Evolutionary conservation across 2,888 invertebrate genomes (phyloP), one percentile per base, ranked within the genome.

Genomic region (Cylloceria caligata): DNA sequence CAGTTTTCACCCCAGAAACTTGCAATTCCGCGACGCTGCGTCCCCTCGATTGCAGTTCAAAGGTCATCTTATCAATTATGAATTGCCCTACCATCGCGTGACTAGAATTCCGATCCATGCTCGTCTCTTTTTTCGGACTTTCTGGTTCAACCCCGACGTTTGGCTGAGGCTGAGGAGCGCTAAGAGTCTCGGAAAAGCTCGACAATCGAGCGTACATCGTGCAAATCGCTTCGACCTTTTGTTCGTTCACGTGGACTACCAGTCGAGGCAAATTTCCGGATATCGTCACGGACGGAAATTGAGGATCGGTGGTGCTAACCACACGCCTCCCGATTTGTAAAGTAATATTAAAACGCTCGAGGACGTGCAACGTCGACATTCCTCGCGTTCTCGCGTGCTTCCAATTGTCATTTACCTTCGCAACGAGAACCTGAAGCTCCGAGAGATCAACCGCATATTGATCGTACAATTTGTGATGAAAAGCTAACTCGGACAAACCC

Each of bases 1-100:
- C 95, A 42, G 96, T 95, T 88, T 95, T 95, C 49, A 98, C 98
- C 30, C 98, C 98, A 78, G 97, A 96, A 36, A 99, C 97, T 93
- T 98, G 98, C 77, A 99, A 94, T 92, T 99, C 99, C 0, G 98
- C 98, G 72, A 99, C 96, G 92, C 98, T 97, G 85, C 98, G 95
- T 6, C 98, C 98, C 90, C 96, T 94, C 0, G 97, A 97, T 91
- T 98, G 97, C 81, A 98, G 94, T 93, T 96, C 93, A 68, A 93
- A 93, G 0, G 97, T 97, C 94, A 98, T 95, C 90, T 97, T 96
- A 89, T 97, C 97, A 81, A 98, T 95, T 1, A 96, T 96, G 91
- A 98, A 98, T 93, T 98, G 97, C 87, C 97, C 94, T 93, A 97
- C 95, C 85, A 98, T 93, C 16, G 97, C 93, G 55, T 91, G 90